phyloP scores from a whole-genome alignment of 2,113 vertebrate genomes.

The Dicentrarchus labrax region DNA sequence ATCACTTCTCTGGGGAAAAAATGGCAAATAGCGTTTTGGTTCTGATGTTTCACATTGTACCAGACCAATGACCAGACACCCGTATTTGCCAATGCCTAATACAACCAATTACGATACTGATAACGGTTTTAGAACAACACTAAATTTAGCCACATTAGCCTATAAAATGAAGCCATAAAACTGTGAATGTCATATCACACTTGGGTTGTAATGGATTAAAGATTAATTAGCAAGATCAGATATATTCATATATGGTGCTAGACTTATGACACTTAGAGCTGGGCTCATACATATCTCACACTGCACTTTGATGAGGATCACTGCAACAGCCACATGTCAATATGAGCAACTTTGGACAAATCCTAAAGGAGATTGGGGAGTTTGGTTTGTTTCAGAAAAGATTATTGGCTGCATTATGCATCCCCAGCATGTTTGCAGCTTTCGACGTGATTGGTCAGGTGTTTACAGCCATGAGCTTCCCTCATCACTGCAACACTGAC shows the following conservation, averaged over 20 bases:
- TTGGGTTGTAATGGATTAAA: background rate
- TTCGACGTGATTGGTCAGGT: slow-evolving; percentile 89
- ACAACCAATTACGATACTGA: no score
- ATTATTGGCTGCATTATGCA: slow-evolving; percentile 79
- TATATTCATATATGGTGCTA: no score
- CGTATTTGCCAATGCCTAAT: no score
- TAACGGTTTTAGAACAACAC: no score
- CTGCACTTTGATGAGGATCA: background rate
- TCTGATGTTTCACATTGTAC: no score
- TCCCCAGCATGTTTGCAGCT: slow-evolving; percentile 75
- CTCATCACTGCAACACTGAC: slow-evolving; percentile 87
- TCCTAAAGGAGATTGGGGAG: slow-evolving; percentile 84
- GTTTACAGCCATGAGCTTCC: slow-evolving; percentile 81
- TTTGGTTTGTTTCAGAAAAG: slow-evolving; percentile 89
- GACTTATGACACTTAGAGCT: background rate
- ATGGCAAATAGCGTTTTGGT: no score
- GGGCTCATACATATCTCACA: no score
- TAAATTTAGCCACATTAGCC: no score
- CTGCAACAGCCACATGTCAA: background rate
- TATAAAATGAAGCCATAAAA: no score
- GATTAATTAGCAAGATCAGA: background rate
- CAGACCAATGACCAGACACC: no score
- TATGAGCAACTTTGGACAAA: slow-evolving; percentile 82
- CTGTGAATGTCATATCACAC: no score
- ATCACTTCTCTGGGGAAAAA: no score